phyloP scores from a whole-genome alignment of 2,888 invertebrate species.

The Lithophane ornitopus region DNA sequence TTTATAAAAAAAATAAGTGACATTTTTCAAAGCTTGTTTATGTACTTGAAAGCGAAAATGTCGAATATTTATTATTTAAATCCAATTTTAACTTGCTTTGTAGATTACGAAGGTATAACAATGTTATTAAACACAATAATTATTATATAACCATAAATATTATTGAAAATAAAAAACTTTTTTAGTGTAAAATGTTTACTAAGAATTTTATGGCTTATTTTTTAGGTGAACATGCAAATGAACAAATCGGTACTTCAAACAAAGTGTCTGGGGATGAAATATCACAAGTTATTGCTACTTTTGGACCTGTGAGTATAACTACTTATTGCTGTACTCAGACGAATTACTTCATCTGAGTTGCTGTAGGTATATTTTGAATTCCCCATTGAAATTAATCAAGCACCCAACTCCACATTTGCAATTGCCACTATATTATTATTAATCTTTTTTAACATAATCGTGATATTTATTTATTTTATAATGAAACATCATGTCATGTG shows the following conservation, averaged over 20 bases:
- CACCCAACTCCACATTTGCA: neutral
- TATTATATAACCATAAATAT: neutral
- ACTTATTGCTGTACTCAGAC: too few relatives aligned
- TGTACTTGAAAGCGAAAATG: constrained; percentile 62
- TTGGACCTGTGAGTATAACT: constrained; percentile 84
- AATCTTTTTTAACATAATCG: neutral
- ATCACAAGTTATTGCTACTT: constrained; percentile 86
- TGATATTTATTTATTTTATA: constrained; percentile 5
- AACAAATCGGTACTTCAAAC: constrained; percentile 83
- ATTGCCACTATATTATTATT: constrained; percentile 5
- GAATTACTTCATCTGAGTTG: too few relatives aligned
- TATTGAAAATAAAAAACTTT: neutral
- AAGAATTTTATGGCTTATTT: constrained; percentile 36
- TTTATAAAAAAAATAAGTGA: neutral
- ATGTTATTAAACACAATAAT: neutral
- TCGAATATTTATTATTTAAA: constrained; percentile 72
- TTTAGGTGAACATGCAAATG: constrained; percentile 88
- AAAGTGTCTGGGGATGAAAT: constrained; percentile 86
- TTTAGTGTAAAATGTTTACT: neutral
- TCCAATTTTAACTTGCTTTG: constrained; percentile 76
- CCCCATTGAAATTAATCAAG: neutral
- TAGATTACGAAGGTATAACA: constrained; percentile 52
- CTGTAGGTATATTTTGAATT: neutral
- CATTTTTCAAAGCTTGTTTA: constrained; percentile 4
- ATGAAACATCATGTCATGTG: neutral